Evolutionary conservation across 2,888 invertebrate species (phyloP).

Genomic region (Microchrysa polita): DNA sequence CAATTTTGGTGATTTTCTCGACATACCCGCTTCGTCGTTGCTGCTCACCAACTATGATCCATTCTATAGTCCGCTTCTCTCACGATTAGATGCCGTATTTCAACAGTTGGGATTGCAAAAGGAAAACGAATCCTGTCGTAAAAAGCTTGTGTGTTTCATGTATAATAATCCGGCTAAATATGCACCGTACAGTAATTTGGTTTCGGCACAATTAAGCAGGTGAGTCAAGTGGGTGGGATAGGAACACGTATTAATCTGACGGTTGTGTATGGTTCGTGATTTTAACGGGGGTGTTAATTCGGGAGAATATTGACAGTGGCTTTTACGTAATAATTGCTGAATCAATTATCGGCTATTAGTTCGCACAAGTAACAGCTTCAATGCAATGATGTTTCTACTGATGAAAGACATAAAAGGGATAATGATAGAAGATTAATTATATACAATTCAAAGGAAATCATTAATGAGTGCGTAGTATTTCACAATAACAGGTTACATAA

Average conservation of each 20-base stretch:
- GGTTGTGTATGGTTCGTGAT: not conserved
- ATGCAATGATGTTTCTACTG: no score
- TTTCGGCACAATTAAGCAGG: slow-evolving; percentile 89
- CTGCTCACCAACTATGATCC: slow-evolving; percentile 88
- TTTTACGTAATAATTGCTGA: no score
- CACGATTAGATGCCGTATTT: slow-evolving; percentile 85
- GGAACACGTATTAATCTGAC: not conserved
- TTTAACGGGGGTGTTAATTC: not conserved
- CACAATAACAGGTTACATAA: no score
- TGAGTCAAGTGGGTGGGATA: slow-evolving; percentile 58
- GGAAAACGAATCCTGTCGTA: slow-evolving; percentile 77
- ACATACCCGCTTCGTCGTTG: slow-evolving; percentile 84
- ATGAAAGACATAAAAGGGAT: no score
- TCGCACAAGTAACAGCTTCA: no score
- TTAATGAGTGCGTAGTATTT: no score
- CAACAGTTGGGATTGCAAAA: slow-evolving; percentile 74
- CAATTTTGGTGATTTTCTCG: slow-evolving; percentile 86
- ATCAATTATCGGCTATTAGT: no score
- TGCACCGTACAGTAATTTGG: slow-evolving; percentile 87
- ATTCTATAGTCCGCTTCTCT: slow-evolving; percentile 87
- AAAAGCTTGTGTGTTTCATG: slow-evolving; percentile 87
- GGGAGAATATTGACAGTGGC: no score
- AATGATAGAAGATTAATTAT: no score
- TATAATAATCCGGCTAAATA: slow-evolving; percentile 88
- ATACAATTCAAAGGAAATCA: no score